Conservation (phyloP, 2,113 vertebrate species). For the Nymphicus hollandicus region DNA sequence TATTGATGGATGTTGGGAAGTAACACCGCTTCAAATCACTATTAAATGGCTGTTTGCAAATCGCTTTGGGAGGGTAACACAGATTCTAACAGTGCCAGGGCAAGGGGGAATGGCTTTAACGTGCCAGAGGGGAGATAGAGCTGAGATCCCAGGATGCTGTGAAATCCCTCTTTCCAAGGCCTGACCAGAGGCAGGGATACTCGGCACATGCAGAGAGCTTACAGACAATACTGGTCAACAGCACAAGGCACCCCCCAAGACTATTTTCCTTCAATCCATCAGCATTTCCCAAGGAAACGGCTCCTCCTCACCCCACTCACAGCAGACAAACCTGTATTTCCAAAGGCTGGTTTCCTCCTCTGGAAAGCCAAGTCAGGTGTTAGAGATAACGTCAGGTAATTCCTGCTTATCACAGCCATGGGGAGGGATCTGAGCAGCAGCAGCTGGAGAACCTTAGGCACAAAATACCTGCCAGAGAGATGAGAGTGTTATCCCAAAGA, state of each 20-base stretch:
- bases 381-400: rapidly evolving
- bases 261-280: neutral
- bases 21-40: neutral
- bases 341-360: too few relatives aligned
- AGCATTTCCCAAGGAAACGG: neutral
- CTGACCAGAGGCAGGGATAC: rapidly evolving
- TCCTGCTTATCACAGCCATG: rapidly evolving
- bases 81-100: neutral
- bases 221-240: rapidly evolving
- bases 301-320: rapidly evolving
- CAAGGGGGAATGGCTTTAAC: neutral
- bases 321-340: rapidly evolving
- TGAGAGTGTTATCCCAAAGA: neutral
- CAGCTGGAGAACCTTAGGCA: neutral
- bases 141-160: neutral
- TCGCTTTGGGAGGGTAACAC: neutral
- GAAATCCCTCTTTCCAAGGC: neutral
- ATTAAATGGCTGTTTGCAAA: neutral
- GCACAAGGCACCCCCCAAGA: neutral
- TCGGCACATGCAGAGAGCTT: rapidly evolving
- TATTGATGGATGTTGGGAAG: neutral
- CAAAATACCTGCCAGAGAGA: neutral
- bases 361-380: rapidly evolving
- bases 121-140: neutral
- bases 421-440: neutral